Evolutionary conservation across 2,888 invertebrate genomes (phyloP), one percentile per base, ranked within the genome.

Genomic region (Thecocarcelia acutangulata): DNA sequence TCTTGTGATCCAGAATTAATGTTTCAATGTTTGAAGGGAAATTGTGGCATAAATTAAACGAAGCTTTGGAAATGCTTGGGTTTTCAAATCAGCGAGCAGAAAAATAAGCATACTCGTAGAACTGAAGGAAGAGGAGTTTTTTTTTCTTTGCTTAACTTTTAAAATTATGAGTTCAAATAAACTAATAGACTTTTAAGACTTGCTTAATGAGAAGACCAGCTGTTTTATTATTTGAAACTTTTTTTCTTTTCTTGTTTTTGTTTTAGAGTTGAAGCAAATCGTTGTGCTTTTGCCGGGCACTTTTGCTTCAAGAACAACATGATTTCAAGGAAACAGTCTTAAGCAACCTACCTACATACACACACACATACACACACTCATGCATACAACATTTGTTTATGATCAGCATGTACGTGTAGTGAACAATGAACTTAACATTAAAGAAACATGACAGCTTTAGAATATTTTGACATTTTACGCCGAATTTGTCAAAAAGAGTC

Each of bases 401-500:
- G 66, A 50, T 12, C 9, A 24, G 12, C 24, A 40, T 58, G 56
- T 76, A 70, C 50, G 75, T 69, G 63, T 24, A 69, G 52, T 64
- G 70, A 70, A 64, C 80, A 75, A 80, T 52, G 72, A 66, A 72
- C 52, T 50, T 28, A 75, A 66, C 69, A 76, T 76, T 72, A 80
- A 75, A 59, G 15, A 63, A 83, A 84, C 84, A 85, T 83, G 83
- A 84, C 84, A 85, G 84, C 79, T 83, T 64, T 50, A 79, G 54
- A 84, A 75, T 82, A 74, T 83, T 83, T 80, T 79, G 73, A 80
- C 78, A 76, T 76, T 83, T 83, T 83, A 77, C 64, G 73, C 70
- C 70, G 78, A 83, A 83, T 78, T 81, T 81, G 76, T 81, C 66
- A 70, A 77, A 77, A 73, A 72, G 61, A 68, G 19, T 42, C 52